Conservation (phyloP, 2,113 vertebrate species). For the Laterallus jamaicensis region DNA sequence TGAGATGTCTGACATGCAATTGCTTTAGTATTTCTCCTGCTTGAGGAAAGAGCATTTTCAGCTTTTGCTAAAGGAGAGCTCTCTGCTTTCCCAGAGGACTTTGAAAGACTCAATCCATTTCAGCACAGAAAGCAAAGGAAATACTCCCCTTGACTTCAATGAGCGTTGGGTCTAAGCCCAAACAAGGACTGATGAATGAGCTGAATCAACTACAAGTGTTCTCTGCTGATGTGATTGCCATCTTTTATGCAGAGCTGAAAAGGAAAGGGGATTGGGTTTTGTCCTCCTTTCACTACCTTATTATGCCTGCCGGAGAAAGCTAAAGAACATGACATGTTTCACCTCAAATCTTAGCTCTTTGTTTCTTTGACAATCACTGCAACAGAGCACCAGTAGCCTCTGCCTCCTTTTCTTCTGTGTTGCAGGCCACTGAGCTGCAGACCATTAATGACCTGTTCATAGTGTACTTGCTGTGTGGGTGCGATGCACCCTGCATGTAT, state of each 20-base stretch:
- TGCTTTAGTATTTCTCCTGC: not conserved
- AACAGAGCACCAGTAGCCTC: not conserved
- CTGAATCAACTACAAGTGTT: constrained; percentile 29
- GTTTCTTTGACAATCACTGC: not conserved
- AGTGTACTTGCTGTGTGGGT: not conserved
- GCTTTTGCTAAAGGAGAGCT: not conserved
- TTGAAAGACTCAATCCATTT: not conserved
- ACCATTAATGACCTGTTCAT: not conserved
- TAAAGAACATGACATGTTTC: not conserved
- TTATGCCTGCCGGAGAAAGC: not conserved
- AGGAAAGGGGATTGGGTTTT: not conserved
- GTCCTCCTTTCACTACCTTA: not conserved
- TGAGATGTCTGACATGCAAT: not conserved
- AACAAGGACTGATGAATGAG: not conserved
- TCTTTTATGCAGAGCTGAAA: not conserved
- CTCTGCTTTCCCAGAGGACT: not conserved
- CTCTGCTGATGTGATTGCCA: not conserved
- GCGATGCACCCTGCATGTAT: not conserved
- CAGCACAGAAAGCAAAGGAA: not conserved
- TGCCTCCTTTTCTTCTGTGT: not conserved
- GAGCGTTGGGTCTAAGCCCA: not conserved
- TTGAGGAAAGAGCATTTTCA: not conserved
- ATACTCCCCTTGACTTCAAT: not conserved
- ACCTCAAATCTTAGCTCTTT: not conserved
- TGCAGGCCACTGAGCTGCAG: not conserved